Evolutionary conservation across 2,888 invertebrate species (phyloP), one percentile per base, ranked within the genome.

Genomic region (Molorchus minor): DNA sequence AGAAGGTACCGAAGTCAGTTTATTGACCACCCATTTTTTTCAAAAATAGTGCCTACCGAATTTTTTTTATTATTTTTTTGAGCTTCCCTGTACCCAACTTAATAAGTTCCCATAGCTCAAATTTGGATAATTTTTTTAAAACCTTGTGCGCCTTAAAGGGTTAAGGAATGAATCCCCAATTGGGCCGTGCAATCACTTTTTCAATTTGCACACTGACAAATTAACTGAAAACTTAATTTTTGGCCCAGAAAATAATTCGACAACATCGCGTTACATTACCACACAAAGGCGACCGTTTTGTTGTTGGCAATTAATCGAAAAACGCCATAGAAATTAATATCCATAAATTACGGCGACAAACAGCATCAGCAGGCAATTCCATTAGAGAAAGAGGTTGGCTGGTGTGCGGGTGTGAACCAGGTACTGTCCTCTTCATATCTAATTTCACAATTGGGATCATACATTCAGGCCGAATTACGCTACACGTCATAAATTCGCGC

Each of bases 381-480:
- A 78, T 78, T 78, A 75, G 71, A 54, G n/a, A n/a, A n/a, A n/a
- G 59, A 65, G 66, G 66, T 69, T 68, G 63, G 67, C 56, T 57
- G 55, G 46, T 43, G 35, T 45, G 52, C 46, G 55, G 44, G 57
- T 51, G 53, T 51, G 53, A 67, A 64, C 65, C 70, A 71, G 71
- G 72, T 71, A 70, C 63, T 71, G 67, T n/a, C n/a, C 65, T 70
- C 61, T 64, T 65, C 66, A 77, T 77, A 77, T 78, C 76, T 78
- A 78, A 79, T 79, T 78, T 77, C 79, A 72, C 77, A 79, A 79
- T 79, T 79, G 79, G 76, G 74, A 75, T 75, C 77, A 78, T 79
- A 79, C n/a, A 79, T 73, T 79, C 78, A 78, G 73, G 46, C 59
- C 51, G 66, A 70, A 68, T 70, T 69, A 69, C 65, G 63, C 61